These are phyloP conservation scores for Sthenelais limicola DNA, from an alignment of 2,888 invertebrate genomes.

Conservation along the genomic window DNA sequence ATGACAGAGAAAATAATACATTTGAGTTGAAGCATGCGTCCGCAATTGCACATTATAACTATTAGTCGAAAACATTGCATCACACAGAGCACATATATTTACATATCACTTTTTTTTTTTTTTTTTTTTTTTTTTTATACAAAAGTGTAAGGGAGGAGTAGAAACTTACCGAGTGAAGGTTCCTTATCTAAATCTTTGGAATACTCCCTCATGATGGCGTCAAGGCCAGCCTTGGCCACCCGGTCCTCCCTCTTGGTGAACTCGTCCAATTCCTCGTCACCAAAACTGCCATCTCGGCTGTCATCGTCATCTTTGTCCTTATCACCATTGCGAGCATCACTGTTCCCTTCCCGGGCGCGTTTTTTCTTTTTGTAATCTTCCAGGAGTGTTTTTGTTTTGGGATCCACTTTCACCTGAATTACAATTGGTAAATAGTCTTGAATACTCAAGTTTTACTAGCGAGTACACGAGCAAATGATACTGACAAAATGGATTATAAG, in stretches of 20 bases:
- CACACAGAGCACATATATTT: too few species aligned
- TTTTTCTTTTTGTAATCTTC: conserved; percentile 85
- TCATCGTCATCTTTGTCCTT: conserved; percentile 54
- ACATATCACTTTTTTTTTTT: too few species aligned
- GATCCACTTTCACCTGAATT: conserved; percentile 85
- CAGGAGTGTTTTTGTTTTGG: conserved; percentile 94
- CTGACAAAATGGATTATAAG: too few species aligned
- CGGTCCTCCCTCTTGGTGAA: conserved; percentile 77
- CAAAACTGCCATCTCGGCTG: conserved; percentile 45
- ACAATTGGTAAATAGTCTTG: too few species aligned
- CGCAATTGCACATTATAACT: too few species aligned
- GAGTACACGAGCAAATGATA: too few species aligned
- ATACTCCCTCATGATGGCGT: conserved; percentile 87
- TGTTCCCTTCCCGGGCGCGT: conserved; percentile 35
- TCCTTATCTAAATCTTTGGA: conserved; percentile 70
- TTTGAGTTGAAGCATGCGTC: too few species aligned
- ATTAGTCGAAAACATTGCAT: too few species aligned
- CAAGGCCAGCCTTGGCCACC: conserved; percentile 83
- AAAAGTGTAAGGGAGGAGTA: too few species aligned
- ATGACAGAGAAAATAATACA: too few species aligned
- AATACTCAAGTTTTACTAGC: too few species aligned
- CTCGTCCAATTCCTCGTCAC: conserved; percentile 76
- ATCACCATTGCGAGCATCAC: conserved; percentile 54
- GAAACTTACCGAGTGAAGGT: conserved; percentile 46
- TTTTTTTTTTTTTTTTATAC: too few species aligned